Evolutionary conservation across 1,140 invertebrate species (phyloP).

Genomic region (Berghia stephanieae): DNA sequence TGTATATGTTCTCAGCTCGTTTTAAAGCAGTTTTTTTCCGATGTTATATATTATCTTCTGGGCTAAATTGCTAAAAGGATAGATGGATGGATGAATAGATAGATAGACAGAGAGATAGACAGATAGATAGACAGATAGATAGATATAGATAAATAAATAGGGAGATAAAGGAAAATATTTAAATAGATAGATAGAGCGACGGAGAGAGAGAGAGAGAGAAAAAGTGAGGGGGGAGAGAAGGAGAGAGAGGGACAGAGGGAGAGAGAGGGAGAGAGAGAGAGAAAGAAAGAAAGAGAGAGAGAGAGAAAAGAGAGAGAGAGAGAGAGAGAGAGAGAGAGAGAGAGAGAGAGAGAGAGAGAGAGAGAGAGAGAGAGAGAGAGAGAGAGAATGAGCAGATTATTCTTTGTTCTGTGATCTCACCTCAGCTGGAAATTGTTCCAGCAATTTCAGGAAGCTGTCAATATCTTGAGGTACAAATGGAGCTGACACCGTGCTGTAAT

Average conservation of each 20-base stretch:
- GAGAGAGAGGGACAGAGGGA: too few relatives aligned
- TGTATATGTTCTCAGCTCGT: too few relatives aligned
- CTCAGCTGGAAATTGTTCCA: slow-evolving; percentile 27
- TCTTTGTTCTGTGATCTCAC: background rate
- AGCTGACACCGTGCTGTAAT: slow-evolving; percentile 32
- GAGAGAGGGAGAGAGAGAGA: too few relatives aligned
- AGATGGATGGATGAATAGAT: too few relatives aligned
- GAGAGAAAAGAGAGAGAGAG: background rate
- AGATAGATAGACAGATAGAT: too few relatives aligned
- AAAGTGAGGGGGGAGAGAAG: background rate
- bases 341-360: background rate
- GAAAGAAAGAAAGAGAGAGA: background rate
- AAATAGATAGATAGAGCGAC: too few relatives aligned
- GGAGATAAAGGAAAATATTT: background rate
- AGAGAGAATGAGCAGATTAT: background rate
- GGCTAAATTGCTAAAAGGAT: too few relatives aligned
- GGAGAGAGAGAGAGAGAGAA: background rate
- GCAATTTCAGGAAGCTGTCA: slow-evolving; percentile 25
- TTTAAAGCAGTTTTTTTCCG: too few relatives aligned
- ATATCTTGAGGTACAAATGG: slow-evolving; percentile 29
- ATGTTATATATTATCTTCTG: too few relatives aligned
- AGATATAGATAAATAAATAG: background rate
- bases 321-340: background rate
- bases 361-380: background rate
- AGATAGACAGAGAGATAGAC: too few relatives aligned